phyloP scores from a whole-genome alignment of 2,888 invertebrate genomes.

The Seira sanloemensis region DNA sequence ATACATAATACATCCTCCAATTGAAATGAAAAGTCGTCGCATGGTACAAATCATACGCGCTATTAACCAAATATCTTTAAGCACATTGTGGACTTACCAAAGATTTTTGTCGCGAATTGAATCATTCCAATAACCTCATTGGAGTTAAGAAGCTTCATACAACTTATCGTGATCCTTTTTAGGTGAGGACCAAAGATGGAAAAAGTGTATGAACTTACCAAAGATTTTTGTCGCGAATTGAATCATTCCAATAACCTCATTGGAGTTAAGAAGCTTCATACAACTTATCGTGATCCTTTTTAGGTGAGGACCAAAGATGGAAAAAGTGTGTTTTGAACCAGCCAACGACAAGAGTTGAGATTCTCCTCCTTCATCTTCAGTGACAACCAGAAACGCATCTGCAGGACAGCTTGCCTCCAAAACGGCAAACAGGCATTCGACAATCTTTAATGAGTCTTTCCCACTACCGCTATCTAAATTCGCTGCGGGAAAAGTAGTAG shows the following conservation, averaged over 20 bases:
- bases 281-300: constrained; percentile 25
- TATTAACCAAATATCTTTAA: too few species aligned
- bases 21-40: too few species aligned
- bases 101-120: constrained; percentile 28
- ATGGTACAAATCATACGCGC: too few species aligned
- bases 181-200: constrained; percentile 11
- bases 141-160: constrained; percentile 35
- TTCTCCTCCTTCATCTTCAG: constrained; percentile 11
- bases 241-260: constrained; percentile 6
- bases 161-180: constrained; percentile 14
- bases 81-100: constrained; percentile 41
- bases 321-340: neutral
- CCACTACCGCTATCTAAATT: neutral
- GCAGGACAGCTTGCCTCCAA: constrained; percentile 44
- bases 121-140: neutral
- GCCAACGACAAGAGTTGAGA: neutral
- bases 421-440: constrained; percentile 44
- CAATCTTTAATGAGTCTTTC: constrained; percentile 25
- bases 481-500: neutral
- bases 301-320: constrained; percentile 28
- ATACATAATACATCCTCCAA: too few species aligned
- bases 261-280: constrained; percentile 29
- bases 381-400: constrained; percentile 31
- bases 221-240: constrained; percentile 31
- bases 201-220: constrained; percentile 26